A percentile compares a stretch with the other conserved stretches of the same genome.
These are phyloP conservation scores for Dinocampus coccinellae DNA, from an alignment of 2,888 invertebrate genomes.

Conservation along the genomic window DNA sequence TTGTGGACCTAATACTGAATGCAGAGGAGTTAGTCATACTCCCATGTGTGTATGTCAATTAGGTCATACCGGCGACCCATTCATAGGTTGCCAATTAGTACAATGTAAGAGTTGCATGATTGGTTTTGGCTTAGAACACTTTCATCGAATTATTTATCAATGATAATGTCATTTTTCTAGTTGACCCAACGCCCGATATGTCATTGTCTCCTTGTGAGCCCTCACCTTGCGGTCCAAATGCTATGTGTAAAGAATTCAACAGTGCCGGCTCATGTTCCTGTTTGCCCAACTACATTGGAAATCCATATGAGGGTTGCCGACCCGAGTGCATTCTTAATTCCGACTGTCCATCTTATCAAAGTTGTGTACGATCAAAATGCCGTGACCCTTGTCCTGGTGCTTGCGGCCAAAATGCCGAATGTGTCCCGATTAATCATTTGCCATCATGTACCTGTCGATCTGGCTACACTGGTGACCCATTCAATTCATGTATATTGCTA, in stretches of 20 bases:
- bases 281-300: conserved; percentile 74
- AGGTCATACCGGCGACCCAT: conserved; percentile 74
- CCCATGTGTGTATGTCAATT: conserved; percentile 78
- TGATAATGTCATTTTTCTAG: conserved; percentile 26
- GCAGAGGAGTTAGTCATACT: conserved; percentile 81
- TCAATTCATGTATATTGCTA: conserved; percentile 44
- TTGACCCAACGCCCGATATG: conserved; percentile 19
- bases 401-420: conserved; percentile 74
- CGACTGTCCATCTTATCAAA: conserved; percentile 80
- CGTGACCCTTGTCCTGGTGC: conserved; percentile 77
- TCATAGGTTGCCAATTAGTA: conserved; percentile 74
- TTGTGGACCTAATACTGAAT: conserved; percentile 80
- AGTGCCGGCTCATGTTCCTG: conserved; percentile 73
- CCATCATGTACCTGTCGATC: conserved; percentile 67
- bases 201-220: conserved; percentile 72
- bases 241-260: conserved; percentile 72
- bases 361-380: conserved; percentile 82
- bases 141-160: background rate
- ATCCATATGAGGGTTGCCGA: conserved; percentile 79
- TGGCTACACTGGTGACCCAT: conserved; percentile 60
- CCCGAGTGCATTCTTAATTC: conserved; percentile 85
- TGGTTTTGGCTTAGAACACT: background rate
- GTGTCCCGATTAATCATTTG: conserved; percentile 68
- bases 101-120: conserved; percentile 70
- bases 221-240: conserved; percentile 78